Evolutionary conservation across 2,113 vertebrate species (phyloP).

Genomic region (Ceyx cyanopectus): DNA sequence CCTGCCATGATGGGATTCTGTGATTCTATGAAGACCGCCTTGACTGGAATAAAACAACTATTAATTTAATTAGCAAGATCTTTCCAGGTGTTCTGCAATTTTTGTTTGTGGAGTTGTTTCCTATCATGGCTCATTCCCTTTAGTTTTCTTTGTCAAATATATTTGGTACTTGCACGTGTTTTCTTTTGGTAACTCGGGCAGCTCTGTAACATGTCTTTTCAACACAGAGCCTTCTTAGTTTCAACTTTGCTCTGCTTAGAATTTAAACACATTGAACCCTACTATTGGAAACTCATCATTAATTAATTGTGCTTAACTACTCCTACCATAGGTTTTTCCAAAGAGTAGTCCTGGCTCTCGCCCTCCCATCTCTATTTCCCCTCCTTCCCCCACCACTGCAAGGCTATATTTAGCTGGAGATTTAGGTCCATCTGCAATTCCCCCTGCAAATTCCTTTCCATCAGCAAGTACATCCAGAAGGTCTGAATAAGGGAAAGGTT

Average conservation of each 20-base stretch:
- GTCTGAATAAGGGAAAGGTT: conserved; percentile 58
- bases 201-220: not conserved
- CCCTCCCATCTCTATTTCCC: not conserved
- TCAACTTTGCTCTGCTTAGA: not conserved
- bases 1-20: too few species aligned
- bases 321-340: not conserved
- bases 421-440: conserved; percentile 38
- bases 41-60: not conserved
- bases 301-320: not conserved
- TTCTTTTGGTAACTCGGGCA: not conserved
- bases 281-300: not conserved
- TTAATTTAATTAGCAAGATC: not conserved
- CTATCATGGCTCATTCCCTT: conserved; percentile 13
- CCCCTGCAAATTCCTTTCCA: conserved; percentile 55
- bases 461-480: conserved; percentile 62
- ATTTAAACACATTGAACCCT: not conserved
- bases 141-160: conserved; percentile 53
- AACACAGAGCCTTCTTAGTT: not conserved
- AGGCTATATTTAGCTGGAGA: conserved; percentile 50
- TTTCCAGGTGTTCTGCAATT: conserved; percentile 46
- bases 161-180: not conserved
- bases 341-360: not conserved
- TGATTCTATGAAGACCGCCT: not conserved
- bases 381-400: not conserved
- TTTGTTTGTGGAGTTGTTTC: conserved; percentile 35